Conservation (phyloP, 2,888 invertebrate species). For the Dryomyza anilis region DNA sequence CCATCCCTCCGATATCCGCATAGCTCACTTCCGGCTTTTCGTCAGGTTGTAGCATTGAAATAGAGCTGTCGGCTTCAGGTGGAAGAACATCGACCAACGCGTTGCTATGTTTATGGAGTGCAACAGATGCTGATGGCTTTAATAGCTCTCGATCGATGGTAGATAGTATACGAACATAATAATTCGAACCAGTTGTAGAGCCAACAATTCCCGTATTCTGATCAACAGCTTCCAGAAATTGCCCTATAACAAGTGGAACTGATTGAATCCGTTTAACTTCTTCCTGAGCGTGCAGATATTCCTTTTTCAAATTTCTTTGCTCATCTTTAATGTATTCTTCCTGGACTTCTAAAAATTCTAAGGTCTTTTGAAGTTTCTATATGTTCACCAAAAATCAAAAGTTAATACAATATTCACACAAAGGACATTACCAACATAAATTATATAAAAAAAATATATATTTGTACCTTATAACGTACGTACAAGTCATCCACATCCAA, state of each 20-base stretch:
- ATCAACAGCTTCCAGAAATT: conserved; percentile 98
- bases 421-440: background rate
- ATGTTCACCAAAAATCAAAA: background rate
- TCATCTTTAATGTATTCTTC: conserved; percentile 99
- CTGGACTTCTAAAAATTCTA: conserved; percentile 97
- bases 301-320: conserved; percentile 97
- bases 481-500: conserved; percentile 91
- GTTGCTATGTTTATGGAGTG: conserved; percentile 98
- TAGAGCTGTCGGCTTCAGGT: conserved; percentile 98
- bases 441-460: background rate
- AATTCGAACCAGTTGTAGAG: conserved; percentile 98
- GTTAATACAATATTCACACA: background rate
- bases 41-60: conserved; percentile 96
- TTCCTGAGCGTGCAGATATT: conserved; percentile 97
- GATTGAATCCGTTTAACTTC: conserved; percentile 99
- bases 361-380: conserved; percentile 91
- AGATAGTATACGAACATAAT: conserved; percentile 97
- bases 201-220: conserved; percentile 99
- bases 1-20: conserved; percentile 98
- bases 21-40: conserved; percentile 98
- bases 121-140: conserved; percentile 98
- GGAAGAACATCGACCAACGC: conserved; percentile 99
- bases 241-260: conserved; percentile 97
- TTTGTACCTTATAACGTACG: conserved; percentile 87
- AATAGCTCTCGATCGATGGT: conserved; percentile 96